Conservation (phyloP, 2,888 invertebrate species). For the Elmis aenea region DNA sequence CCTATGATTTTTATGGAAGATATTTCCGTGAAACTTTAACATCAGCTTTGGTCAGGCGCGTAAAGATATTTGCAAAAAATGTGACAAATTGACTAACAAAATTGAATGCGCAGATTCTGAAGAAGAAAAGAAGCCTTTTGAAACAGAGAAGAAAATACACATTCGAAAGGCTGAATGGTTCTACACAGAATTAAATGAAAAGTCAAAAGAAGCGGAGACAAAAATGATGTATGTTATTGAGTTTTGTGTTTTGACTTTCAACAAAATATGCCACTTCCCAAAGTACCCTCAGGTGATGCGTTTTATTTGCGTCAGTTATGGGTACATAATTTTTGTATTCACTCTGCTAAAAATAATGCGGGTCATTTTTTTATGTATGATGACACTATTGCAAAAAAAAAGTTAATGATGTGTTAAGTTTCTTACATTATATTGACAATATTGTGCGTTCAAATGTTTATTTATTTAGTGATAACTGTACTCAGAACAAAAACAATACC, state of each 20-base stretch:
- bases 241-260: conserved; percentile 19
- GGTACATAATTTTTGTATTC: conserved; percentile 23
- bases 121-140: too few species aligned
- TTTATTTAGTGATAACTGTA: too few species aligned
- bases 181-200: conserved; percentile 11
- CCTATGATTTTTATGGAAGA: conserved; percentile 3
- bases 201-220: conserved; percentile 12
- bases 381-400: conserved; percentile 15
- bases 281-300: conserved; percentile 18
- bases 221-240: conserved; percentile 12
- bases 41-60: conserved; percentile 2
- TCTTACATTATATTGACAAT: too few species aligned
- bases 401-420: too few species aligned
- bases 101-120: too few species aligned
- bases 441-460: too few species aligned
- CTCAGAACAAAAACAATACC: too few species aligned
- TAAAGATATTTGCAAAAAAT: conserved; percentile 2
- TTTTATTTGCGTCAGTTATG: conserved; percentile 23
- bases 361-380: conserved; percentile 21
- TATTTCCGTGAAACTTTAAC: conserved; percentile 3
- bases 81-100: too few species aligned
- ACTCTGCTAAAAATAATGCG: conserved; percentile 19
- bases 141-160: neutral
- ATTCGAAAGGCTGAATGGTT: conserved; percentile 2
- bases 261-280: conserved; percentile 22